Base-by-base conservation (phyloP, 2,113 vertebrate species). In the Ardeotis arabs region DNA sequence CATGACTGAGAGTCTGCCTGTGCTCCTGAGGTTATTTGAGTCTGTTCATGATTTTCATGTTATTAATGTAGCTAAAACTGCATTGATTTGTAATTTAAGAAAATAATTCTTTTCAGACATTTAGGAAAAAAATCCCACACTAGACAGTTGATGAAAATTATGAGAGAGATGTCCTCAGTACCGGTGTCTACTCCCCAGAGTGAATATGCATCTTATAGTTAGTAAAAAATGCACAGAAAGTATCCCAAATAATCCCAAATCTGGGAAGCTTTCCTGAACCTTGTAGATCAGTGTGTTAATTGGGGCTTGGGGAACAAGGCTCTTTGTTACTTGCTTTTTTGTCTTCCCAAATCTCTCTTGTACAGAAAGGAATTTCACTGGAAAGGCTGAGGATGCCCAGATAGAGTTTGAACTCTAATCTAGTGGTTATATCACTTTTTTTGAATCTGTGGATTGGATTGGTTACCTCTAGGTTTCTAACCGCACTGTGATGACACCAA, bases 71-170 rank as follows among this genome's bases (percentile, higher is more conserved):
- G 35, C n/a, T 81, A 55, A 87, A 89, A 62, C 13, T 22, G 9
- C 25, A 49, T 69, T 4, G 50, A 66, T 72, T 60, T 82, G 33
- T 76, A 63, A 7, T 64, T 33, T 6, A 10, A 75, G 90, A 76
- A 52, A 76, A 11, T 1, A 0, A 24, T 25, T 68, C 0, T n/a
- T 81, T 53, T 81, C 8, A 7, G 31, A 24, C 0, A 1, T 73
- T 66, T 41, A 62, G 19, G 63, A 55, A 72, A 58, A 58, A 66
- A 39, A 1, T 1, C 3, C 23, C 0, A 1, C 24, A 31, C 17
- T 66, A 55, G 50, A 35, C 21, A 62, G 27, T 13, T 62, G 41
- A 53, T 84, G 24, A 21, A 62, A 88, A 66, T 76, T 76, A 22
- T 18, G 74, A 82, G 87, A 63, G 45, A 49, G 6, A 56, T 47